phyloP scores from a whole-genome alignment of 2,113 vertebrate species.

The Rissa tridactyla region DNA sequence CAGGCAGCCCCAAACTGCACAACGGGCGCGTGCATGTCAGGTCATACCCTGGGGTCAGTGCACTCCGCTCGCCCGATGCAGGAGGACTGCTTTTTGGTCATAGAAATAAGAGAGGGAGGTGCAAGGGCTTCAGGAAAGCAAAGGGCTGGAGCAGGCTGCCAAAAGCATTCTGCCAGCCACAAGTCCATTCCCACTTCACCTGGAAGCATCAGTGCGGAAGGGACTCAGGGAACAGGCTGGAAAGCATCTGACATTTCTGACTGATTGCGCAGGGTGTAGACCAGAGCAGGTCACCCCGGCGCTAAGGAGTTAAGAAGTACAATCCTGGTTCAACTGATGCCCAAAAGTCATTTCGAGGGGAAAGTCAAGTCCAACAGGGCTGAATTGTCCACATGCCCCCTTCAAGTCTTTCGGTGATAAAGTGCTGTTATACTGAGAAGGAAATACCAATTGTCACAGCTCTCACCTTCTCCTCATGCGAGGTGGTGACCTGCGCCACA shows the following conservation, averaged over 20 bases:
- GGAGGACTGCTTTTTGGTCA: not conserved
- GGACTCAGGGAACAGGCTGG: not conserved
- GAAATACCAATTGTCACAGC: not conserved
- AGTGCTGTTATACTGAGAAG: rapidly evolving
- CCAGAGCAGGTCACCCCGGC: not conserved
- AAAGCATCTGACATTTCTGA: not conserved
- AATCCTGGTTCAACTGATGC: not conserved
- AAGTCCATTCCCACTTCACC: not conserved
- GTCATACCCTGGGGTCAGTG: not conserved
- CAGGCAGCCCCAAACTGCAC: not conserved
- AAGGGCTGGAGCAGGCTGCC: not conserved
- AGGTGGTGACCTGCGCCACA: constrained; percentile 94
- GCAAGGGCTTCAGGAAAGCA: not conserved
- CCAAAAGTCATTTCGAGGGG: not conserved
- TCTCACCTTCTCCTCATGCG: constrained; percentile 92
- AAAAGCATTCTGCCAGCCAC: not conserved
- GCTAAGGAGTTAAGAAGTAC: not conserved
- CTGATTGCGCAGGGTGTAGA: not conserved
- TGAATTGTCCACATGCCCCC: not conserved
- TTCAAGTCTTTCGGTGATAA: rapidly evolving
- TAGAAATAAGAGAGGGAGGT: not conserved
- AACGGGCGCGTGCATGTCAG: rapidly evolving
- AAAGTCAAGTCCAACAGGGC: not conserved
- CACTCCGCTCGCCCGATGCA: not conserved
- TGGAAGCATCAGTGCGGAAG: not conserved